Evolutionary conservation across 2,797 vertebrate species (phyloP), one percentile per base, ranked within the genome.

Genomic region (Staurois parvus): DNA sequence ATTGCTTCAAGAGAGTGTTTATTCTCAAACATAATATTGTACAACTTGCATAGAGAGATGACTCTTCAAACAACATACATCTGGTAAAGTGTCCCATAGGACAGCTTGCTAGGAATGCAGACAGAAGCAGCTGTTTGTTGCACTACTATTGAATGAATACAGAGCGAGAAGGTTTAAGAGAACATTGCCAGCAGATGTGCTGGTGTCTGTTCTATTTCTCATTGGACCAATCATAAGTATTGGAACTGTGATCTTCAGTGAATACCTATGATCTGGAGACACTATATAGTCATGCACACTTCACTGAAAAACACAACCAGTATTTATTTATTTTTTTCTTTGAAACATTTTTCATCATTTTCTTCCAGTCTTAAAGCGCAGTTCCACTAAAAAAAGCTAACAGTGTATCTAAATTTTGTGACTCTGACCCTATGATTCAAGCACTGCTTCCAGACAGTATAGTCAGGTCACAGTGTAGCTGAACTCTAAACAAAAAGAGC

Each of bases 71-170:
- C 11, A 26, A 72, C 48, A 59, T 32, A 62, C 79, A 81, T 81
- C 79, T 81, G 79, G 45, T 72, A 81, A 72, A 72, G 11, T 30
- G 34, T 81, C 79, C 42, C 79, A 56, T 40, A 81, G 68, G 68
- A 72, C 19, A 32, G 24, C 9, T 72, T 17, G 45, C 79, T 59
- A 59, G 1, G 45, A 81, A 72, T 28, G 56, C 68, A 59, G 70
- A 32, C 68, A 59, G 79, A 68, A 59, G 79, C 79, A 81, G 70
- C 79, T 81, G 79, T 62, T 72, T 48, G 21, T 72, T 59, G 30
- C 17, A 17, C 45, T 59, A 34, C n/a, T 37, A 72, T 81, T 81
- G 68, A 59, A 15, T 72, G 45, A 70, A 79, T 68, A 70, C 10
- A 15, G 28, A 79, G 28, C 19, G 32, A 30, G 68, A 70, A 24